A percentile compares a stretch with the other conserved stretches of the same genome.
Evolutionary conservation across 2,888 invertebrate species (phyloP).

Genomic region (Petrolisthes cinctipes): DNA sequence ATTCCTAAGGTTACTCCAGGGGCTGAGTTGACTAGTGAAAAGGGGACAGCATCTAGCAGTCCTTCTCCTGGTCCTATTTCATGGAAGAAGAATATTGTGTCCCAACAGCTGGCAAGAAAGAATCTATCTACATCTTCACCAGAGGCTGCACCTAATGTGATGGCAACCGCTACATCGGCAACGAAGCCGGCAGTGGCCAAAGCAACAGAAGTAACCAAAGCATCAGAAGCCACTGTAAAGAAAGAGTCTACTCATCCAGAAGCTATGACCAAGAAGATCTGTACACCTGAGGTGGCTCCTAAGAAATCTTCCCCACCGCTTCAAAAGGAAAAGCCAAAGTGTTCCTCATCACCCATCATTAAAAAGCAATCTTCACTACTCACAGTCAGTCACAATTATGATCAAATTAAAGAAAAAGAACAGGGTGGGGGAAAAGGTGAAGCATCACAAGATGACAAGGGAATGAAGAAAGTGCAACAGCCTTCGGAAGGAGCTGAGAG

Average conservation of each 20-base stretch:
- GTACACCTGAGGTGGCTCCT: background rate
- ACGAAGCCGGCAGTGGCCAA: background rate
- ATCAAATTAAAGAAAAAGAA: background rate
- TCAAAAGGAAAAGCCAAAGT: background rate
- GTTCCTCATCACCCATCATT: background rate
- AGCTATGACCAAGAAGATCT: background rate
- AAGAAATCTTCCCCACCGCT: background rate
- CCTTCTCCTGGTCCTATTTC: background rate
- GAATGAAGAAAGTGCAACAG: background rate
- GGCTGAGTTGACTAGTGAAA: background rate
- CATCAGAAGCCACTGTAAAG: background rate
- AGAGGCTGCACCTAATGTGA: background rate
- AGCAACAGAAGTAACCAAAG: background rate
- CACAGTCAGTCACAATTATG: background rate
- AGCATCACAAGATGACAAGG: background rate
- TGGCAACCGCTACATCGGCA: background rate
- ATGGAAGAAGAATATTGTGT: slow-evolving; percentile 8
- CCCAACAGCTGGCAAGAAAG: background rate
- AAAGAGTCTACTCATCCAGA: background rate
- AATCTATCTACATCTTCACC: background rate
- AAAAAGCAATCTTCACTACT: slow-evolving; percentile 8
- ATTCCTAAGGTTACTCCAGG: background rate
- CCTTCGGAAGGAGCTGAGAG: slow-evolving; percentile 2
- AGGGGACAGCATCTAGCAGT: background rate
- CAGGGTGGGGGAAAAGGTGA: background rate